phyloP scores from a whole-genome alignment of 1,140 invertebrate genomes.

The Zaprionus taronus region DNA sequence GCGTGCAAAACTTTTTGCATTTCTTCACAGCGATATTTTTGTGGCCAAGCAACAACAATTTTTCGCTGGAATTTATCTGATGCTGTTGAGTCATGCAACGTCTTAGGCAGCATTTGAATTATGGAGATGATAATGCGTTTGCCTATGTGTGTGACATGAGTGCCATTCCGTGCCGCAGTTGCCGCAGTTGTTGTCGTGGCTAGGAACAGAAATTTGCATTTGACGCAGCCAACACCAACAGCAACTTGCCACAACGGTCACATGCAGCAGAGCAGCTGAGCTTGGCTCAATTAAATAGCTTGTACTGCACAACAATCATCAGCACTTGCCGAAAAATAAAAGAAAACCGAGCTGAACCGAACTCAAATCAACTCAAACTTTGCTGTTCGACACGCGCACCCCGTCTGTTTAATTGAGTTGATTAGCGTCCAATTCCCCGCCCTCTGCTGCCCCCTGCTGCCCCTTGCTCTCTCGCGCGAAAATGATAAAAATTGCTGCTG shows the following conservation, averaged over 20 bases:
- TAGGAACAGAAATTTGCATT: constrained; percentile 52
- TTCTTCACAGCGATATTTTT: constrained; percentile 67
- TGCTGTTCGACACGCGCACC: constrained; percentile 39
- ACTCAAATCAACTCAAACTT: constrained; percentile 10
- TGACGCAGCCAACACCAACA: constrained; percentile 28
- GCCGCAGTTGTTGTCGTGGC: constrained; percentile 9
- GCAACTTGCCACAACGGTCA: constrained; percentile 12
- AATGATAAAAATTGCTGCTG: constrained; percentile 48
- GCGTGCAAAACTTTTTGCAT: constrained; percentile 49
- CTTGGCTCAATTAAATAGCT: constrained; percentile 72
- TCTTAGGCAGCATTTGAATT: constrained; percentile 73
- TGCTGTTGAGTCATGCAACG: constrained; percentile 78
- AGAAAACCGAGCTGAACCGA: constrained; percentile 13
- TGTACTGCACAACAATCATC: constrained; percentile 59
- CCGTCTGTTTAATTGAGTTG: constrained; percentile 76
- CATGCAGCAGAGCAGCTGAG: background rate
- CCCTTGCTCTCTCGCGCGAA: background rate
- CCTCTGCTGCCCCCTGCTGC: background rate
- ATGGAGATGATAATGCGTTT: constrained; percentile 83
- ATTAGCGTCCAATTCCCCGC: constrained; percentile 40
- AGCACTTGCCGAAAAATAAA: constrained; percentile 51
- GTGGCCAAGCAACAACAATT: constrained; percentile 64
- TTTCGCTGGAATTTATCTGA: constrained; percentile 73
- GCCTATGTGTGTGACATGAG: constrained; percentile 57
- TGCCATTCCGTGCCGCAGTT: constrained; percentile 29